Percentiles rank a stretch among this genome's conserved stretches.
These are phyloP conservation scores for Oriolus oriolus DNA, from an alignment of 2,113 vertebrate species.

Conservation along the genomic window DNA sequence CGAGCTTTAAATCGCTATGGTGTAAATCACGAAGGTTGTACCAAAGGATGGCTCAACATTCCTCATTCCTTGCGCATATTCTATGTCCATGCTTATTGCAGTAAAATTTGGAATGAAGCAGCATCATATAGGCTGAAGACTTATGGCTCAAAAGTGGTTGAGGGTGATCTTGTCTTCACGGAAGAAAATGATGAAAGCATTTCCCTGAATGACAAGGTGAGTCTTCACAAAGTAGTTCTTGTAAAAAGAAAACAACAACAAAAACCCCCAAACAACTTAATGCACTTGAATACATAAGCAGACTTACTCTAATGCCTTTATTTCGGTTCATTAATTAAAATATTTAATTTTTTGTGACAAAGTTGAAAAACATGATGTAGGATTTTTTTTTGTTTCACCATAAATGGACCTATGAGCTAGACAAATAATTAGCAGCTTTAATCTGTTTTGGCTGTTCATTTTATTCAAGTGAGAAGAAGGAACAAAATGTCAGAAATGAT, in stretches of 20 bases:
- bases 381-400: neutral
- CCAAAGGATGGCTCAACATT: constrained; percentile 86
- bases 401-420: neutral
- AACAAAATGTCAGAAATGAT: neutral
- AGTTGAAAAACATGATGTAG: neutral
- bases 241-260: neutral
- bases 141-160: constrained; percentile 76
- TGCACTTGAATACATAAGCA: neutral
- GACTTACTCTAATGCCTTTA: neutral
- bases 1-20: constrained; percentile 89
- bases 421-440: neutral
- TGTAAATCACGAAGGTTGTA: constrained; percentile 78
- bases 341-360: neutral
- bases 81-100: constrained; percentile 92
- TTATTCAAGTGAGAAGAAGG: neutral
- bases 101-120: constrained; percentile 91
- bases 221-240: neutral
- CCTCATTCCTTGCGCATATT: constrained; percentile 90
- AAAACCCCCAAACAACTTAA: neutral
- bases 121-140: constrained; percentile 76
- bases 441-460: neutral
- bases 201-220: constrained; percentile 65
- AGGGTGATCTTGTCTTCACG: constrained; percentile 85
- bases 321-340: neutral
- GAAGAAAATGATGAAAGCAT: constrained; percentile 23